These are phyloP conservation scores for Petrocephalus microphthalmus DNA, from an alignment of 2,113 vertebrate genomes.

Conservation along the genomic window DNA sequence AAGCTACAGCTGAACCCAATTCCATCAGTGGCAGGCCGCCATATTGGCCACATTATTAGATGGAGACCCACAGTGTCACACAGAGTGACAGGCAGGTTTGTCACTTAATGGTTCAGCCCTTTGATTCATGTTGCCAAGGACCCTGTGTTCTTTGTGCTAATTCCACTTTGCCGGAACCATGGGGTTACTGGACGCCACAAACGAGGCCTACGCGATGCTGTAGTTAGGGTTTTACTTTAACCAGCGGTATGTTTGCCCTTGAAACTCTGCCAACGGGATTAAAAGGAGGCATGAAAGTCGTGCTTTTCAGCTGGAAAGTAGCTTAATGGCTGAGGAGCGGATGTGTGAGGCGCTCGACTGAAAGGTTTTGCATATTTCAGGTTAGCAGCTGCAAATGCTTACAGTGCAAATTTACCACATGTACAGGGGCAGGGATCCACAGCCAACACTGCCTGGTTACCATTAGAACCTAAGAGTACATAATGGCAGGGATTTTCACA, in stretches of 20 bases:
- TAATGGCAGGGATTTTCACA: not conserved
- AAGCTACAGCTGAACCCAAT: not conserved
- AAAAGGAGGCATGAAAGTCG: conserved; percentile 13
- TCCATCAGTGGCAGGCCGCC: not conserved
- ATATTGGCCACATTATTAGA: not conserved
- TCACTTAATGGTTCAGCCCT: not conserved
- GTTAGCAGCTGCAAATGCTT: not conserved
- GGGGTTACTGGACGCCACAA: not conserved
- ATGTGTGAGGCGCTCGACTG: not conserved
- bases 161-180: not conserved
- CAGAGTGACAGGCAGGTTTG: not conserved
- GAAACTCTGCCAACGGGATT: not conserved
- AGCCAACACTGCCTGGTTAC: not conserved
- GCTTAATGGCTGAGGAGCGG: conserved; percentile 14
- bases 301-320: conserved; percentile 7
- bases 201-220: not conserved
- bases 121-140: not conserved
- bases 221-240: not conserved
- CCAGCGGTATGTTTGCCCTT: not conserved
- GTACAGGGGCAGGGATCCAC: not conserved
- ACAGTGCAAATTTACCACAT: not conserved
- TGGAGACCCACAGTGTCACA: not conserved
- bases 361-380: conserved; percentile 10
- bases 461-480: not conserved
- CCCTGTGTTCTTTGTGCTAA: not conserved